Base-by-base conservation (phyloP, 2,888 invertebrate species). In the Antheraea assamensis region DNA sequence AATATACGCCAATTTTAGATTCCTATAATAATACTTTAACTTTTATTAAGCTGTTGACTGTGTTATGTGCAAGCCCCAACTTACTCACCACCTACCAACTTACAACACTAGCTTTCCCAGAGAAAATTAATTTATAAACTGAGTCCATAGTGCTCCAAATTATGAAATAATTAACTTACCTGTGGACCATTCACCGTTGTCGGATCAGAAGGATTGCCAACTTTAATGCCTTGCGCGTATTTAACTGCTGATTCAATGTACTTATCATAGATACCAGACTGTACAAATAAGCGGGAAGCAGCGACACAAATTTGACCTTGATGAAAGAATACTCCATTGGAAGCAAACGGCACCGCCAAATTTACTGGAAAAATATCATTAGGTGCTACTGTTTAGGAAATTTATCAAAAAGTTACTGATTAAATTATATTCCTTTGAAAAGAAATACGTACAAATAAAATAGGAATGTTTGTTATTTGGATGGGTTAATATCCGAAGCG, bases 241-340 rank as follows among this genome's bases (percentile, higher is more conserved):
- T 95, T 95, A 0, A 95, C 95, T 0, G 97, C 96, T 77, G 96
- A 96, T 77, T 96, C 95, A 0, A 98, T 97, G 85, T 98, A 98
- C 81, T 96, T 95, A 78, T 98, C 97, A 85, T 98, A 98, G 80
- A 98, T 97, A 0, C 82, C 86, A 0, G 90, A 85, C 72, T 92
- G 91, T 1, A 92, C 91, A 72, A 75, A 92, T 4, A 90, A 75
- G 1, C 91, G 86, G 0, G 91, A 91, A 0, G 90, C 89, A 1
- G 91, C 90, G 3, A 90, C 75, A 74, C 91, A 88, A 2, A 86
- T 81, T 74, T 91, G 91, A 0, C 91, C 90, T 76, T 90, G 90
- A 61, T 87, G 82, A 0, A 78, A 66, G 72, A 91, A 92, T 0
- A 90, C 84, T 30, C 85, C 87, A 0, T 74, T 55, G 0, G 87